Evolutionary conservation across 64 coral and sea anemone genomes (phyloP), one percentile per base, ranked within the genome.

Genomic region (Orbicella faveolata): DNA sequence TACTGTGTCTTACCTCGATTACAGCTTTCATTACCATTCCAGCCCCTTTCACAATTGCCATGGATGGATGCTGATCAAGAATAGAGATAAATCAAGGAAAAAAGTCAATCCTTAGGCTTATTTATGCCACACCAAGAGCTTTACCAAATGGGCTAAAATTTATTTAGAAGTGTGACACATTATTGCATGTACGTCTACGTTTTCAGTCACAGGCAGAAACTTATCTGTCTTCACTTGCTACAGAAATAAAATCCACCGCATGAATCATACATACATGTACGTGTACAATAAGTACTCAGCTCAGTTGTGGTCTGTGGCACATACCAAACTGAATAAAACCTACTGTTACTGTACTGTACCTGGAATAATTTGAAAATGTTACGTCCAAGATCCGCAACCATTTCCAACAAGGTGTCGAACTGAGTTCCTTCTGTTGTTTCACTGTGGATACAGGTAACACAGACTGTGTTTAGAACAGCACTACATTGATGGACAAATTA

Each of bases 11-110:
- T 88, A 99, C 97, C 91, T 99, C 97, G 30, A 99, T 99, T 0
- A 99, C 91, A 36, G 97, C 97, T 44, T 99, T 99, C 94, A 99
- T 93, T 18, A 99, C 97, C 97, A 99, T 96, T 17, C 94, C 97
- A 84, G 97, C 97, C 63, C 97, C 97, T 76, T 99, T 99, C 1
- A 99, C 97, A 75, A 99, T 99, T 69, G 97, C 94, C 57, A 90
- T 99, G 1, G 97, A 99, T 15, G 94, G 97, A 44, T 99, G 97
- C 91, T 95, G 63, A 87, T 70, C 19, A 52, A 6, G 15, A 52
- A 73, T 17, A 52, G 20, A 48, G 9, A 15, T 9, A 59, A 15
- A 59, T 0, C 9, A 72, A 53, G 33, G 5, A 73, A 7, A 89
- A 67, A 35, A 26, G 30, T 44, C 44, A 65, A 55, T 3, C 12